Percentiles rank a stretch among this genome's conserved stretches.
Conservation (phyloP, 92 coral and sea anemone genomes). For the Porites evermanni region DNA sequence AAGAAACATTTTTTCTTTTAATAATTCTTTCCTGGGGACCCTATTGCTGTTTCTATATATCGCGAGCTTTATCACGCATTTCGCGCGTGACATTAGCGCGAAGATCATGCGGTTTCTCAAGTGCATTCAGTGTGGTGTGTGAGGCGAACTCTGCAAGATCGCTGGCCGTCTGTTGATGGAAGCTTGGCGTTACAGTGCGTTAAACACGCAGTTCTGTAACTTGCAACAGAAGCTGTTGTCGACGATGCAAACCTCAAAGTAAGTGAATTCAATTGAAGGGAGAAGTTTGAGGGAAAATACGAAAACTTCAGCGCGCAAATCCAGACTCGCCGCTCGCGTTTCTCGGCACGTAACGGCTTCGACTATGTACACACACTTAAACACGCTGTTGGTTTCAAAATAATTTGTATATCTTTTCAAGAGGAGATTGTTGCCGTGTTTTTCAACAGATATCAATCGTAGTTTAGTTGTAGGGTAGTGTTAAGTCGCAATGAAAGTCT, state of each 20-base stretch:
- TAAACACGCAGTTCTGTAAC: slow-evolving; percentile 48
- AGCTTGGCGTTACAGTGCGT: slow-evolving; percentile 74
- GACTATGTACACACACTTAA: neutral
- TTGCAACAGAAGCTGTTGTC: slow-evolving; percentile 54
- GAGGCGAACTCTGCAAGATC: slow-evolving; percentile 44
- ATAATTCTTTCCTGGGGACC: neutral
- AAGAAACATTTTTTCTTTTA: neutral
- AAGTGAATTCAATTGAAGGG: neutral
- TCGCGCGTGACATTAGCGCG: slow-evolving; percentile 26
- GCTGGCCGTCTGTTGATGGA: slow-evolving; percentile 47
- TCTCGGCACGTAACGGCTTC: slow-evolving; percentile 43
- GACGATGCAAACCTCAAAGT: slow-evolving; percentile 40
- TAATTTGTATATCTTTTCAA: neutral
- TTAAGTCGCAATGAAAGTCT: neutral
- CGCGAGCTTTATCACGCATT: slow-evolving; percentile 3
- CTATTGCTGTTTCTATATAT: neutral
- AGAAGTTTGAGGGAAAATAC: neutral
- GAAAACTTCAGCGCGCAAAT: neutral
- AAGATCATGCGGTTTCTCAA: slow-evolving; percentile 21
- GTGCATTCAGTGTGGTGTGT: neutral
- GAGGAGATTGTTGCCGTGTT: neutral
- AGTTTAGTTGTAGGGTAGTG: neutral
- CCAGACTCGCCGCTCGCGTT: neutral
- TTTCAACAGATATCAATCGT: neutral
- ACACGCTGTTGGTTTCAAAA: slow-evolving; percentile 1